These are phyloP conservation scores for Orchesellides sinensis DNA, from an alignment of 2,888 invertebrate species.

Conservation along the genomic window DNA sequence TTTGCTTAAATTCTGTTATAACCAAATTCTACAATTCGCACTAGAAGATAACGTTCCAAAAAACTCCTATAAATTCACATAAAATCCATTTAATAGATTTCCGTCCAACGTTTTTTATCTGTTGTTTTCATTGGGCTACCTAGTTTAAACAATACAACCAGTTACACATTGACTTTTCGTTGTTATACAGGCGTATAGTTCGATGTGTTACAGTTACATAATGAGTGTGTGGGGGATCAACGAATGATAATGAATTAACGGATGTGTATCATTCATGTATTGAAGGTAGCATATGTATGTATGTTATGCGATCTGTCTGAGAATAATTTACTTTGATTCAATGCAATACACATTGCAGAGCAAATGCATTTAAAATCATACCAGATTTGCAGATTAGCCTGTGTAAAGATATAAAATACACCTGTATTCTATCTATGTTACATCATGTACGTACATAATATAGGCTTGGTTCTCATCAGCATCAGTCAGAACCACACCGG, in stretches of 20 bases:
- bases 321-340: too few relatives aligned
- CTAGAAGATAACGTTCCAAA: neutral
- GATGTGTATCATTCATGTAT: slow-evolving; percentile 9
- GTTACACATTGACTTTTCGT: neutral
- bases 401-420: too few relatives aligned
- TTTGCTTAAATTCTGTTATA: neutral
- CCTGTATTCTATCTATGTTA: too few relatives aligned
- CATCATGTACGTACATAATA: too few relatives aligned
- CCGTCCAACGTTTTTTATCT: neutral
- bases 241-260: slow-evolving; percentile 32
- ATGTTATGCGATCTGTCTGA: too few relatives aligned
- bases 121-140: neutral
- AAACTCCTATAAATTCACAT: neutral
- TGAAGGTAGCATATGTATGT: too few relatives aligned
- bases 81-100: neutral
- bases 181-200: slow-evolving; percentile 7
- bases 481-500: too few relatives aligned
- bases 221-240: neutral
- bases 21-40: slow-evolving; percentile 1
- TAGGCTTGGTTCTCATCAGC: too few relatives aligned
- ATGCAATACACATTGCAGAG: too few relatives aligned
- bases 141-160: slow-evolving; percentile 15
- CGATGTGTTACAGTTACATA: slow-evolving; percentile 17
- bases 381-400: too few relatives aligned
- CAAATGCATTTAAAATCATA: too few relatives aligned